These are phyloP conservation scores for Sebastes nivosus DNA, from an alignment of 2,797 vertebrate genomes.

Conservation along the genomic window DNA sequence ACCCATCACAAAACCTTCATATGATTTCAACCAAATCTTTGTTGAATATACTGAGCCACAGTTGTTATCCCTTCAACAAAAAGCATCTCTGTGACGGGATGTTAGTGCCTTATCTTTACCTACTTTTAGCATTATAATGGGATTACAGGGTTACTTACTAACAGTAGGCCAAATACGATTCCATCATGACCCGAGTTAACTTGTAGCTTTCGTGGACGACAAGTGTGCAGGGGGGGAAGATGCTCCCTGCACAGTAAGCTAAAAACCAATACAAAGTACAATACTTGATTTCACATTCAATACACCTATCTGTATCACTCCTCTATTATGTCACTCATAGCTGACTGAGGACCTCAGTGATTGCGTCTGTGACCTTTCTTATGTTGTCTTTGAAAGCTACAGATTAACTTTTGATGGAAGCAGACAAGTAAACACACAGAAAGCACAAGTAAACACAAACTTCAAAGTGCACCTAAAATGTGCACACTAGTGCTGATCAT, in stretches of 20 bases:
- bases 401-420: not conserved
- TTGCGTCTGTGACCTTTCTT: not conserved
- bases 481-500: not conserved
- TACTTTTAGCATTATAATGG: slow-evolving; percentile 1
- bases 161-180: not conserved
- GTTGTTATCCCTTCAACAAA: not conserved
- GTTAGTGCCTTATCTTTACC: not conserved
- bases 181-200: not conserved
- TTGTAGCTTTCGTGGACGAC: not conserved
- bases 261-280: not conserved
- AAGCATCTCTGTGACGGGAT: not conserved
- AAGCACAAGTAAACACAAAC: not conserved
- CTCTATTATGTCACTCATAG: not conserved
- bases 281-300: not conserved
- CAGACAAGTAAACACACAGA: not conserved
- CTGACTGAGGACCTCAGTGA: not conserved
- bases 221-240: not conserved
- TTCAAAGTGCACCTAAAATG: not conserved
- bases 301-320: not conserved
- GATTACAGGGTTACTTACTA: not conserved
- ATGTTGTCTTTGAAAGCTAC: not conserved
- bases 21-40: not conserved
- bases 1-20: not conserved
- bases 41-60: not conserved
- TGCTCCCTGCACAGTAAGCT: not conserved